Conservation (phyloP, 2,888 invertebrate genomes). For the Papilio protenor region DNA sequence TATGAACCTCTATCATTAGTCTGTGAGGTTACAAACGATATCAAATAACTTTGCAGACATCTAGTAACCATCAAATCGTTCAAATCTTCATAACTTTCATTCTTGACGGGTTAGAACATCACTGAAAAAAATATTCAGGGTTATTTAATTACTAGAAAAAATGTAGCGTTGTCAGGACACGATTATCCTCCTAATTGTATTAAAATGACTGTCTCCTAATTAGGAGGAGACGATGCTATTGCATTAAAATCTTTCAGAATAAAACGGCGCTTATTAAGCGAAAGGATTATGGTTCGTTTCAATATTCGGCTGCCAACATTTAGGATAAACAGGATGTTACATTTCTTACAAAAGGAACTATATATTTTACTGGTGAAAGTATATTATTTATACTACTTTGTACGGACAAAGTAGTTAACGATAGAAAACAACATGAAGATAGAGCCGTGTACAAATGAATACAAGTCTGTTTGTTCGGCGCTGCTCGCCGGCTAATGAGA, state of each 20-base stretch:
- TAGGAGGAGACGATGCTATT: too few relatives aligned
- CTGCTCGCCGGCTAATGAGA: constrained; percentile 1
- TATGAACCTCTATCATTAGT: constrained; percentile 1
- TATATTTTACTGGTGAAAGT: not conserved
- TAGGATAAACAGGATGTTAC: not conserved
- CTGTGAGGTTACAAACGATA: constrained; percentile 9
- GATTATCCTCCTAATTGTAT: too few relatives aligned
- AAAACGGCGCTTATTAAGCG: too few relatives aligned
- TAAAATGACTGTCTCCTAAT: too few relatives aligned
- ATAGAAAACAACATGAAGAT: constrained; percentile 22
- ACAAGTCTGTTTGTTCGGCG: constrained; percentile 8
- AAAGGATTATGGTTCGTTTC: too few relatives aligned
- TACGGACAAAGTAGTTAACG: constrained; percentile 20
- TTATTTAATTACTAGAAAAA: too few relatives aligned
- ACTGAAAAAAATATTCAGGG: not conserved
- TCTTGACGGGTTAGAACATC: not conserved
- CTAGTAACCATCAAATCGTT: constrained; percentile 8
- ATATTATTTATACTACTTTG: constrained; percentile 2
- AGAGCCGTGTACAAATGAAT: constrained; percentile 3
- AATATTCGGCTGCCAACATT: too few relatives aligned
- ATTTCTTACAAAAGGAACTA: too few relatives aligned
- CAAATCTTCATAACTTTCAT: constrained; percentile 1
- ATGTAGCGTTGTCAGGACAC: too few relatives aligned
- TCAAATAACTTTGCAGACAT: constrained; percentile 21
- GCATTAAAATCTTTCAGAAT: too few relatives aligned